Percentiles rank a stretch among this genome's conserved stretches.
Evolutionary conservation across 1,140 invertebrate genomes (phyloP).

Genomic region (Gyrodactylus salaris): DNA sequence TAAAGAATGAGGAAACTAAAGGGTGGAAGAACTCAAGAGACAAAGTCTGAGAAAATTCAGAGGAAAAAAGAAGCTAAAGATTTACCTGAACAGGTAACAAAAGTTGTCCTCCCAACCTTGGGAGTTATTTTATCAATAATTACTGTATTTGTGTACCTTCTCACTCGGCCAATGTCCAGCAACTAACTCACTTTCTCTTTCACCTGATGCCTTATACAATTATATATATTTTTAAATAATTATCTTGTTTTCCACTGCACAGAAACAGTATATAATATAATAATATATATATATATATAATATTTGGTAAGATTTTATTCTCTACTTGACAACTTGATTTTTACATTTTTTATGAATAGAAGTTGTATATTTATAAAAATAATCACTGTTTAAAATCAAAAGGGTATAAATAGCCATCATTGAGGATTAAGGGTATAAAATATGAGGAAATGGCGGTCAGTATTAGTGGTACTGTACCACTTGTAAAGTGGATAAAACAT

Average conservation of each 20-base stretch:
- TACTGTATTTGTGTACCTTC: neutral
- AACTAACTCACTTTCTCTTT: neutral
- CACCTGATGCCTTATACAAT: neutral
- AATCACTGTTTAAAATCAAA: no score
- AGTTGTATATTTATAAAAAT: no score
- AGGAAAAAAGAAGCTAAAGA: neutral
- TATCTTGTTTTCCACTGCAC: neutral
- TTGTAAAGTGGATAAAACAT: no score
- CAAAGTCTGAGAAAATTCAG: neutral
- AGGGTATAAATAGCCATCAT: no score
- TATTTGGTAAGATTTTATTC: neutral
- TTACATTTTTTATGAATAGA: no score
- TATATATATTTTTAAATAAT: neutral
- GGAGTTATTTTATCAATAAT: neutral
- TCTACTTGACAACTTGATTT: no score
- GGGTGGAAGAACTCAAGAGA: neutral
- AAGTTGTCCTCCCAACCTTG: neutral
- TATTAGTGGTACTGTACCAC: no score
- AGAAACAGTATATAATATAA: neutral
- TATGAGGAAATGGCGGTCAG: no score
- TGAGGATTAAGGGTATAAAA: no score
- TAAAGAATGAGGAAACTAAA: neutral
- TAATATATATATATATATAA: neutral
- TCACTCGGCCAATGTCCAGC: neutral
- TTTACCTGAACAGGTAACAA: neutral